phyloP scores from a whole-genome alignment of 2,113 vertebrate species.

The Oreochromis aureus region DNA sequence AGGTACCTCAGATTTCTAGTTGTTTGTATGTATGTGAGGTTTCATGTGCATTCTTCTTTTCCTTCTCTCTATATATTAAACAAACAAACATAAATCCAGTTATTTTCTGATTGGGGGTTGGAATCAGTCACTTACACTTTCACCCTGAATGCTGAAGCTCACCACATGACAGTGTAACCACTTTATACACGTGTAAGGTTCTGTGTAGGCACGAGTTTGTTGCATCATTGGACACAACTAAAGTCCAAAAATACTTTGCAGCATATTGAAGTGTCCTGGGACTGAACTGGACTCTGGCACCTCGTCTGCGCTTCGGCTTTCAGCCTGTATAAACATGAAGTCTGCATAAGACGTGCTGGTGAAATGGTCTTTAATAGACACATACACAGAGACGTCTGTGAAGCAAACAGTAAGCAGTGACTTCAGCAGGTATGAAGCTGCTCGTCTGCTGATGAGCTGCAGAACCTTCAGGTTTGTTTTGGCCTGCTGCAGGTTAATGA shows the following conservation, averaged over 20 bases:
- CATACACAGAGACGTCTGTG: not conserved
- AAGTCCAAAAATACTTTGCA: not conserved
- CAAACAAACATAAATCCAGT: not conserved
- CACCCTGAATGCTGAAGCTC: not conserved
- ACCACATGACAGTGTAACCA: not conserved
- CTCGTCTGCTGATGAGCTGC: not conserved
- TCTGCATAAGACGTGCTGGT: not conserved
- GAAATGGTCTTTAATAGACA: not conserved
- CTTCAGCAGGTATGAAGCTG: not conserved
- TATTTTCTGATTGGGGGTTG: not conserved
- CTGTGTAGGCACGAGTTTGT: not conserved
- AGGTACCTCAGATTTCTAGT: constrained; percentile 30
- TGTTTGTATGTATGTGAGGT: not conserved
- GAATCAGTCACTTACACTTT: not conserved
- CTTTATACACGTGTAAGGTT: not conserved
- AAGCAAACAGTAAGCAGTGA: not conserved
- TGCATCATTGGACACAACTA: not conserved
- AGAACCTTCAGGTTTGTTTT: not conserved
- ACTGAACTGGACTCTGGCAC: not conserved
- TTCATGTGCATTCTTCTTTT: not conserved
- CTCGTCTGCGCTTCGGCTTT: not conserved
- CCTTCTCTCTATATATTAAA: not conserved
- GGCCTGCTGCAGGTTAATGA: not conserved
- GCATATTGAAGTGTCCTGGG: not conserved
- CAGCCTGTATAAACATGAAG: not conserved